A percentile compares a stretch with the other conserved stretches of the same genome.
These are phyloP conservation scores for Theonella swinhoei DNA, from an alignment of 37 sponge, comb jelly and placozoan genomes.

Conservation along the genomic window DNA sequence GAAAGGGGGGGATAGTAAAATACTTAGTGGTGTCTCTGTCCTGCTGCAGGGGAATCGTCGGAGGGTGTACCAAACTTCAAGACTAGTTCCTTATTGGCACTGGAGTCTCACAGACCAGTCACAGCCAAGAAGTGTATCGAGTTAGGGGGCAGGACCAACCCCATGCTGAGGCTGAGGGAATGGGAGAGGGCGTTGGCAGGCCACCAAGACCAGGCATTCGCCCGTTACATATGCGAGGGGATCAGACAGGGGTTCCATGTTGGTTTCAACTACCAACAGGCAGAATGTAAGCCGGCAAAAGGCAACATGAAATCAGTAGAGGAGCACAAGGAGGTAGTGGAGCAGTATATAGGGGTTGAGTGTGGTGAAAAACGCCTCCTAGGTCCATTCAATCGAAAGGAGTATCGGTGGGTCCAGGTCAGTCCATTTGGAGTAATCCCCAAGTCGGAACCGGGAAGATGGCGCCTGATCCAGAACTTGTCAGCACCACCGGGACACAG, in stretches of 20 bases:
- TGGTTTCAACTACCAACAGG: neutral
- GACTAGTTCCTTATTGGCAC: neutral
- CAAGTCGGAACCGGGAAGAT: neutral
- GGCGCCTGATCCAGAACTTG: constrained; percentile 7
- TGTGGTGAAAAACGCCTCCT: neutral
- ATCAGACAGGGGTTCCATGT: constrained; percentile 1
- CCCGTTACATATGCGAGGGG: neutral
- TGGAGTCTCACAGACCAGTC: neutral
- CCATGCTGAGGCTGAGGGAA: neutral
- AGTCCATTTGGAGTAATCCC: too few species aligned
- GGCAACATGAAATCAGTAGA: constrained; percentile 9
- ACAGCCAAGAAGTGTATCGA: neutral
- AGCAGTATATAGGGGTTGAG: neutral
- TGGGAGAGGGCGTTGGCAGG: neutral
- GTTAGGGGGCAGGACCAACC: neutral
- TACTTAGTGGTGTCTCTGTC: neutral
- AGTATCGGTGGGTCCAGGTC: neutral
- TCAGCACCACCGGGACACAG: neutral
- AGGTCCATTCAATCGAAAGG: neutral
- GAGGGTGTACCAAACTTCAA: neutral
- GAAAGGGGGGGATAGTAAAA: neutral
- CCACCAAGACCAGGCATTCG: neutral
- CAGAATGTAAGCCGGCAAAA: neutral
- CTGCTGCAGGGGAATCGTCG: neutral
- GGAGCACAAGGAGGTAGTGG: constrained; percentile 12